A percentile compares a stretch with the other conserved stretches of the same genome.
These are phyloP conservation scores for Thalassophryne amazonica DNA, from an alignment of 2,797 vertebrate species.

Conservation along the genomic window DNA sequence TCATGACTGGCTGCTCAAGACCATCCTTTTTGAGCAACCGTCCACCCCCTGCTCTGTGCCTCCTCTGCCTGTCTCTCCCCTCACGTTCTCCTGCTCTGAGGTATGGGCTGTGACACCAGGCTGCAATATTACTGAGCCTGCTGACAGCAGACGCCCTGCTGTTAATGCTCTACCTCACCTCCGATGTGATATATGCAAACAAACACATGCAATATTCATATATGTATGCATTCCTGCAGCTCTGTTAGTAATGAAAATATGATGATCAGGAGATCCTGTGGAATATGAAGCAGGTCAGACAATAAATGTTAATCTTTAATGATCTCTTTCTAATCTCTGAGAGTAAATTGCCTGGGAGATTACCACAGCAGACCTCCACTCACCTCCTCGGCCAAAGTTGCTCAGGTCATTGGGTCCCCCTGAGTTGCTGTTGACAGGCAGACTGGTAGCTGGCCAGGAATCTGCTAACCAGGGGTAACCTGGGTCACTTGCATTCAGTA, in stretches of 20 bases:
- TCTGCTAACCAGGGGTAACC: slow-evolving; percentile 98
- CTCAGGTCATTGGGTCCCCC: slow-evolving; percentile 92
- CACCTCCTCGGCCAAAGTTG: slow-evolving; percentile 95
- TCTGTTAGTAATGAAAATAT: too few relatives aligned
- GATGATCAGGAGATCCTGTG: slow-evolving; percentile 6
- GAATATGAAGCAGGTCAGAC: slow-evolving; percentile 4
- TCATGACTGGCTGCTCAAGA: slow-evolving; percentile 88
- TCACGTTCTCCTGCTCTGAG: slow-evolving; percentile 57
- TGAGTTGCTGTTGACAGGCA: slow-evolving; percentile 92
- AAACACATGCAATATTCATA: slow-evolving; percentile 35
- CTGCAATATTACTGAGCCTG: slow-evolving; percentile 73
- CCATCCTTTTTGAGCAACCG: slow-evolving; percentile 69
- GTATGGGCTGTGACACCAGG: slow-evolving; percentile 73
- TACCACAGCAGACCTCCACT: slow-evolving; percentile 25
- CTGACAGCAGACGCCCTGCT: slow-evolving; percentile 46
- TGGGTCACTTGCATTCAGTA: slow-evolving; percentile 91
- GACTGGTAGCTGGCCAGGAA: slow-evolving; percentile 95
- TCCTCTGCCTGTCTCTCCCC: slow-evolving; percentile 23
- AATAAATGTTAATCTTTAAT: slow-evolving; percentile 28
- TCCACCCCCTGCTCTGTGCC: slow-evolving; percentile 44
- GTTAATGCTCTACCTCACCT: slow-evolving; percentile 48
- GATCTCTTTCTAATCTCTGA: background rate
- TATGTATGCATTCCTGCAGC: too few relatives aligned
- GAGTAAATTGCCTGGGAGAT: background rate
- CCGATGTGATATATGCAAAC: slow-evolving; percentile 50